These are phyloP conservation scores for Tautogolabrus adspersus DNA, from an alignment of 2,113 vertebrate species.

Conservation along the genomic window DNA sequence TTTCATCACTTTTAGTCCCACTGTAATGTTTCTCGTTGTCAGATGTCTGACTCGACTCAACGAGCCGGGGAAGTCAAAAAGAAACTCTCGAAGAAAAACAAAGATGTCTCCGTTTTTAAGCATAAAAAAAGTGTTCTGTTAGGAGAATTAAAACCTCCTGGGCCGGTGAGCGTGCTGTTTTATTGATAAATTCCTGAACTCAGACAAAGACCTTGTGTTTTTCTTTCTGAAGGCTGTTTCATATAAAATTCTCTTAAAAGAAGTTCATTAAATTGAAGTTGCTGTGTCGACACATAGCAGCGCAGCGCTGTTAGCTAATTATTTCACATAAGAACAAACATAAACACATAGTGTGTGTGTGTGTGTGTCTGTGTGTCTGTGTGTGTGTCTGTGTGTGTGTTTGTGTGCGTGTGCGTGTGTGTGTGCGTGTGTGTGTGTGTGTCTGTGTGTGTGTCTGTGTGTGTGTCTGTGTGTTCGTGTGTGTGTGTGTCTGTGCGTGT, in stretches of 20 bases:
- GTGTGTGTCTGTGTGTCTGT: background rate
- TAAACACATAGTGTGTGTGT: background rate
- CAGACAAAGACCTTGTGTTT: slow-evolving; percentile 3
- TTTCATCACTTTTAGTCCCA: no score
- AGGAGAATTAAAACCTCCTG: background rate
- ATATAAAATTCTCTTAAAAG: slow-evolving; percentile 49
- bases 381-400: background rate
- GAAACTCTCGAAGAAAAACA: background rate
- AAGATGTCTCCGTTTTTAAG: background rate
- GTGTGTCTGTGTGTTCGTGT: no score
- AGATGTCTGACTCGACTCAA: no score
- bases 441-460: no score
- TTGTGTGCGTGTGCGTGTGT: no score
- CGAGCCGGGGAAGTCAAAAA: no score
- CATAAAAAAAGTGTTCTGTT: background rate
- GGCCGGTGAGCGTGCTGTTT: slow-evolving; percentile 1
- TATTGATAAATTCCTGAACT: slow-evolving; percentile 28
- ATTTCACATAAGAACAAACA: slow-evolving; percentile 26
- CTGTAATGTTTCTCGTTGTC: no score
- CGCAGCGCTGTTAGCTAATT: slow-evolving; percentile 23
- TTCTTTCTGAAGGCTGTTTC: background rate
- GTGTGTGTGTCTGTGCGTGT: no score
- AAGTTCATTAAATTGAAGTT: slow-evolving; percentile 52
- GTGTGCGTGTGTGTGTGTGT: no score
- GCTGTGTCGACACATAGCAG: slow-evolving; percentile 57